Evolutionary conservation across 1,140 invertebrate species (phyloP), one percentile per base, ranked within the genome.

Genomic region (Bombyx mandarina): DNA sequence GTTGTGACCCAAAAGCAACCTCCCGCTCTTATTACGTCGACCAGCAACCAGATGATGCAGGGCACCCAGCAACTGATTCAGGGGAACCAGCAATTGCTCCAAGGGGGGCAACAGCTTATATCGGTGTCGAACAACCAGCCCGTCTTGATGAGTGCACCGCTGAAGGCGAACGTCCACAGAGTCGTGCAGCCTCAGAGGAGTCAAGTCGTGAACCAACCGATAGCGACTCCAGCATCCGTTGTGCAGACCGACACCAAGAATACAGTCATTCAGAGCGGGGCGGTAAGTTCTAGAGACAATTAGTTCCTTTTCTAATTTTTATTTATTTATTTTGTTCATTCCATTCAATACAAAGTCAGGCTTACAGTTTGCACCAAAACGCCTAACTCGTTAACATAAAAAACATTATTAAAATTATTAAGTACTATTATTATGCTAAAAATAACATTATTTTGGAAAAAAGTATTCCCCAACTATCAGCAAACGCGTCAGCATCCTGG

Each of bases 1-100:
- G 75, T 89, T 35, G 77, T 87, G 1, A 79, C 82, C 0, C 78
- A 84, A 56, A 87, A 82, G 54, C 82, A 82, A 66, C 77, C 82
- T 6, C 79, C 81, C 0, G 74, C 76, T 0, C 60, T 83, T 1
- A 86, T 86, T 52, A 77, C 84, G 1, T 69, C 82, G n/a, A 61
- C 63, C 18, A 65, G 59, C 67, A 75, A 73, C 58, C 82, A 81
- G n/a, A 81, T 85, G 18, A 71, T 82, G 9, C 53, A 54, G 53
- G 61, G 67, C 42, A 73, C 69, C 44, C 53, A 45, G 53, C 53
- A 54, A 18, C 43, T 54, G 0, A 22, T 56, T 35, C 75, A 78
- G 63, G 82, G 80, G 43, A 75, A 70, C 44, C 53, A 45, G 53
- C 53, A 54, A 8, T 22, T 54, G 6, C 7, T 56, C 35, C 75